Evolutionary conservation across 2,888 invertebrate genomes (phyloP).

Genomic region (Drosophila recens): DNA sequence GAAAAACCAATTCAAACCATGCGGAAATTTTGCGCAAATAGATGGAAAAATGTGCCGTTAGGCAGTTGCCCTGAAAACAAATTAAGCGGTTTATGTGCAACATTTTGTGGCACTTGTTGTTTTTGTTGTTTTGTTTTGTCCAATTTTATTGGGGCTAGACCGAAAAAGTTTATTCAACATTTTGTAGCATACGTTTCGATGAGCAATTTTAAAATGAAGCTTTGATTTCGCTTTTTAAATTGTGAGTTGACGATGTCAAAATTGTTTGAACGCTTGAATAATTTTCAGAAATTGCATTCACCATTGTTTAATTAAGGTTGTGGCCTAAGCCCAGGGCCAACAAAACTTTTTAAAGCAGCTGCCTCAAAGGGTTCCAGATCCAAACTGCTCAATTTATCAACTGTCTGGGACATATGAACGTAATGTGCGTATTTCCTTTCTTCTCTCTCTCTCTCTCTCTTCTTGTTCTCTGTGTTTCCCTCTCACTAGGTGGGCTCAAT

Average conservation of each 20-base stretch:
- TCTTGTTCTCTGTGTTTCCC: background rate
- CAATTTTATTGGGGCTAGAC: background rate
- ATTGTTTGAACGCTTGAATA: slow-evolving; percentile 54
- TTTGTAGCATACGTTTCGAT: slow-evolving; percentile 8
- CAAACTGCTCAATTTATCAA: slow-evolving; percentile 53
- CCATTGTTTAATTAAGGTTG: slow-evolving; percentile 66
- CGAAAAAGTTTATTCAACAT: slow-evolving; percentile 25
- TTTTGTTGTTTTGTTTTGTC: no score
- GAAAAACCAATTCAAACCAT: slow-evolving; percentile 13
- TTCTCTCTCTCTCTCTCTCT: background rate
- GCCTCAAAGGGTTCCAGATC: slow-evolving; percentile 31
- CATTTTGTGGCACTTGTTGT: slow-evolving; percentile 24
- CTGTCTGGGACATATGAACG: slow-evolving; percentile 24
- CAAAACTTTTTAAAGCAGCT: slow-evolving; percentile 35
- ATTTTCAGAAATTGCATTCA: slow-evolving; percentile 53
- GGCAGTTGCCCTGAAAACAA: slow-evolving; percentile 32
- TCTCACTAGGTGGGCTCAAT: slow-evolving; percentile 53
- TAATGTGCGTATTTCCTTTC: slow-evolving; percentile 2
- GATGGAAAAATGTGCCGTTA: slow-evolving; percentile 6
- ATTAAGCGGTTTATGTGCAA: slow-evolving; percentile 54
- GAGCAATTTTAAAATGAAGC: slow-evolving; percentile 2
- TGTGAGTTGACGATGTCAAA: slow-evolving; percentile 22
- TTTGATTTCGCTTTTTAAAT: slow-evolving; percentile 24
- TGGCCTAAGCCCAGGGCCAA: slow-evolving; percentile 18
- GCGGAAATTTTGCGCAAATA: slow-evolving; percentile 13